These are phyloP conservation scores for Tonatia bakeri DNA, from an alignment of 2,113 vertebrate genomes.

Conservation along the genomic window DNA sequence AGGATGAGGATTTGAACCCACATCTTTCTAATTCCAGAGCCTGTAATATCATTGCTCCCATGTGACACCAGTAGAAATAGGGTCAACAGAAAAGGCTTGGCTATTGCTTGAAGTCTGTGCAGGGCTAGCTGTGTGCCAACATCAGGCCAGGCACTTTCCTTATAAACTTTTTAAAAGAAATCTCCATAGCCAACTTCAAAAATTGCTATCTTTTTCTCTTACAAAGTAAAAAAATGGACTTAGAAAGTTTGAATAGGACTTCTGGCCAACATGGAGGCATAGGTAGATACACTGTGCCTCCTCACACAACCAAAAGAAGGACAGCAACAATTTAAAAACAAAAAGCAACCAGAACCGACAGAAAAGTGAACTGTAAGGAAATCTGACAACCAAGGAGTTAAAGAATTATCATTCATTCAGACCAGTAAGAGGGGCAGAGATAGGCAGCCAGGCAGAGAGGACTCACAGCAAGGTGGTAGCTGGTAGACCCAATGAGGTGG, in stretches of 20 bases:
- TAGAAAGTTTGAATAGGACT: neutral
- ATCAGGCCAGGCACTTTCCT: neutral
- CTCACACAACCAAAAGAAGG: no score
- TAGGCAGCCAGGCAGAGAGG: no score
- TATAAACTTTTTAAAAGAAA: neutral
- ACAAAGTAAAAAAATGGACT: neutral
- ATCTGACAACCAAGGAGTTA: no score
- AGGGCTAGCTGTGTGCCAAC: neutral
- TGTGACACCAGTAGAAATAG: fast-evolving
- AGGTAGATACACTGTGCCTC: no score
- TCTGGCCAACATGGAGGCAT: no score
- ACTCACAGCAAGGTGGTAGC: no score
- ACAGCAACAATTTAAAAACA: no score
- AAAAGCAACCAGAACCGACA: no score
- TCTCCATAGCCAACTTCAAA: neutral
- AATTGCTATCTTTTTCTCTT: neutral
- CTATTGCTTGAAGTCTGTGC: neutral
- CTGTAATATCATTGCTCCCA: neutral
- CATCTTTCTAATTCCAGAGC: neutral
- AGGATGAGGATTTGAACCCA: neutral
- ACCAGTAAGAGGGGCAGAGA: no score
- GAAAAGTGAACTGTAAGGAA: no score
- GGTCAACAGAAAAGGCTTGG: neutral
- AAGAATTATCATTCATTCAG: no score
- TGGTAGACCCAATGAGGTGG: no score